Evolutionary conservation across 2,113 vertebrate genomes (phyloP).

Genomic region (Siniperca chuatsi): DNA sequence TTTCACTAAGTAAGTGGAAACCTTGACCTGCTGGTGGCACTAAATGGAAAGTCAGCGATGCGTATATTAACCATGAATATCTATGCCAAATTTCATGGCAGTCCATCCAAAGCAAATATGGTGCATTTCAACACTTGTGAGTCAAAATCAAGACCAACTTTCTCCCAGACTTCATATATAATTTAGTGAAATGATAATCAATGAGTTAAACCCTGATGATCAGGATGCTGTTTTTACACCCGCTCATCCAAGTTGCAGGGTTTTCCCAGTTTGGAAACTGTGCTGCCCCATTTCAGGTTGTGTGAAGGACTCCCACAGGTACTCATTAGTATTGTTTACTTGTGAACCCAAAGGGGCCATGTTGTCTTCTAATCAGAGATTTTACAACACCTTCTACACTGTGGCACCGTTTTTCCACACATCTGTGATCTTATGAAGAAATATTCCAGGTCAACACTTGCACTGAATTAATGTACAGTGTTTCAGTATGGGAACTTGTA

Average conservation of each 20-base stretch:
- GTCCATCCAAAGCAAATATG: neutral
- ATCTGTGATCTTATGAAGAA: slow-evolving; percentile 53
- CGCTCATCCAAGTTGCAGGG: slow-evolving; percentile 15
- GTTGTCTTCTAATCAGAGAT: slow-evolving; percentile 72
- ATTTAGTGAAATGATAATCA: slow-evolving; percentile 43
- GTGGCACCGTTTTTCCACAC: slow-evolving; percentile 46
- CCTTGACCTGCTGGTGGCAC: neutral
- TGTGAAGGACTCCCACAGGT: slow-evolving; percentile 71
- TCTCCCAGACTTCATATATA: slow-evolving; percentile 28
- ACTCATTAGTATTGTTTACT: slow-evolving; percentile 79
- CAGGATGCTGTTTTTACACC: slow-evolving; percentile 23
- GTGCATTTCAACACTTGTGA: neutral
- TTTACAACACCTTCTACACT: slow-evolving; percentile 58
- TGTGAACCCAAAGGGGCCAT: slow-evolving; percentile 55
- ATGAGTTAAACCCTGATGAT: slow-evolving; percentile 13
- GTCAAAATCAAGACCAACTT: neutral
- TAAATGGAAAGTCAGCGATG: neutral
- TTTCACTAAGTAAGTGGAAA: neutral
- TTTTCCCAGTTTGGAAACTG: slow-evolving; percentile 48
- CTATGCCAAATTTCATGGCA: neutral
- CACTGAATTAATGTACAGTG: neutral
- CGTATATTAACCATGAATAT: neutral
- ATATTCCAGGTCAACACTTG: slow-evolving; percentile 55
- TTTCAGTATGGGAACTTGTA: neutral
- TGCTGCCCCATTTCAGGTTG: slow-evolving; percentile 70